Conservation (phyloP, 2,797 vertebrate genomes). For the Melanotaenia pygmaea region DNA sequence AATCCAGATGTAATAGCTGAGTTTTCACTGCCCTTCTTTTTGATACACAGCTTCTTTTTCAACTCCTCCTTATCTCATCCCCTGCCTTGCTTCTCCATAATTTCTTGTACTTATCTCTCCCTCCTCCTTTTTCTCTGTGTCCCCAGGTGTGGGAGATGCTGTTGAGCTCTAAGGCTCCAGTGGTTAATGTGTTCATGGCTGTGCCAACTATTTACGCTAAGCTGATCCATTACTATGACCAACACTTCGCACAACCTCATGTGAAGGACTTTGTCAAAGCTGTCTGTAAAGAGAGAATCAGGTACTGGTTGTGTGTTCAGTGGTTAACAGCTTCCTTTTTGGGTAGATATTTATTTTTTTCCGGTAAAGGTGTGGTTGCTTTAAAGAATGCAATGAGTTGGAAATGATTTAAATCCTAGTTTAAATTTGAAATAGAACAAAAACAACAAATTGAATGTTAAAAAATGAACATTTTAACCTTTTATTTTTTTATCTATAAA, state of each 20-base stretch:
- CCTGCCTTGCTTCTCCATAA: conserved; percentile 25
- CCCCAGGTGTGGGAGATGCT: conserved; percentile 91
- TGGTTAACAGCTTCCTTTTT: not conserved
- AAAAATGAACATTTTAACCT: no score
- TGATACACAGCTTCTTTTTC: conserved; percentile 29
- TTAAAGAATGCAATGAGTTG: no score
- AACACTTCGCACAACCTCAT: conserved; percentile 84
- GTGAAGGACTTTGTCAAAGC: conserved; percentile 90
- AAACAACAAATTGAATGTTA: no score
- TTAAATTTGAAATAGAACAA: no score
- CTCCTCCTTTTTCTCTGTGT: conserved; percentile 1
- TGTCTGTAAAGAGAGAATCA: conserved; percentile 88
- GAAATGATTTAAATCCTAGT: no score
- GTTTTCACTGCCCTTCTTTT: conserved; percentile 31
- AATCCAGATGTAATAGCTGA: conserved; percentile 43
- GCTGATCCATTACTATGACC: conserved; percentile 88
- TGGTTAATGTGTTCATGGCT: conserved; percentile 92
- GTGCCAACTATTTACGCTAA: conserved; percentile 94
- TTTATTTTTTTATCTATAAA: no score
- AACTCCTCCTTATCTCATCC: conserved; percentile 41
- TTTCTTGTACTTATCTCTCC: conserved; percentile 28
- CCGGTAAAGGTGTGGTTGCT: not conserved
- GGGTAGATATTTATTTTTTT: not conserved
- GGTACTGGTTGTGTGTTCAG: conserved; percentile 75
- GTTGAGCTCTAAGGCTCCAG: conserved; percentile 74